These are phyloP conservation scores for Iphiclides podalirius DNA, from an alignment of 2,888 invertebrate genomes.

Conservation along the genomic window DNA sequence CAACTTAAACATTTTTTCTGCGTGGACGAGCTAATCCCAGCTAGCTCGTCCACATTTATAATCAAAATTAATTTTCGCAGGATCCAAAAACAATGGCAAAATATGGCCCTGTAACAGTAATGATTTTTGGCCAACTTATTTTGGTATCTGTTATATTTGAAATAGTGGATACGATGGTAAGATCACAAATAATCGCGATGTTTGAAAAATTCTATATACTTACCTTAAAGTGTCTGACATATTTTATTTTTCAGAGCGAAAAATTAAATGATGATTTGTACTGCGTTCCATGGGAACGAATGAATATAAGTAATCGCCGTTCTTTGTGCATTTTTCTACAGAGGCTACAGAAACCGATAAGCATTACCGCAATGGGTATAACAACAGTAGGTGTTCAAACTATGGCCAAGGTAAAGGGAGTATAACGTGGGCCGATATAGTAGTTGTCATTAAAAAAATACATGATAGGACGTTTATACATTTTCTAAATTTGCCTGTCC, in stretches of 20 bases:
- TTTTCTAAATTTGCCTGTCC: background rate
- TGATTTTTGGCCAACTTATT: constrained; percentile 27
- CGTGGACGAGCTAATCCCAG: too few species aligned
- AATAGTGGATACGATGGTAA: constrained; percentile 27
- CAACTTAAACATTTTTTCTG: too few species aligned
- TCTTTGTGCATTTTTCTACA: constrained; percentile 26
- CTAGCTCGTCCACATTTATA: too few species aligned
- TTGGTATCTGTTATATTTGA: constrained; percentile 30
- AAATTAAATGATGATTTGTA: constrained; percentile 28
- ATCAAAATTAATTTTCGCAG: background rate
- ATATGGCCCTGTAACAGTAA: constrained; percentile 27
- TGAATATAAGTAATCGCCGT: constrained; percentile 26
- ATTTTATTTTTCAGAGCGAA: constrained; percentile 27
- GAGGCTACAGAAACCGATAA: constrained; percentile 28
- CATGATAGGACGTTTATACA: background rate
- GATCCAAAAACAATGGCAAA: constrained; percentile 18
- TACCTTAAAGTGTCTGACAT: too few species aligned
- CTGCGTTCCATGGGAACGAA: constrained; percentile 30
- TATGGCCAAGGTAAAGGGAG: constrained; percentile 28
- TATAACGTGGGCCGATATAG: background rate
- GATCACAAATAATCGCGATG: too few species aligned
- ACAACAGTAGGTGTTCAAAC: constrained; percentile 27
- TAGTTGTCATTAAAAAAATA: background rate
- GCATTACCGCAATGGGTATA: constrained; percentile 27
- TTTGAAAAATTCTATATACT: too few species aligned